These are phyloP conservation scores for Ochotona princeps DNA, from an alignment of 2,113 vertebrate genomes.

Conservation along the genomic window DNA sequence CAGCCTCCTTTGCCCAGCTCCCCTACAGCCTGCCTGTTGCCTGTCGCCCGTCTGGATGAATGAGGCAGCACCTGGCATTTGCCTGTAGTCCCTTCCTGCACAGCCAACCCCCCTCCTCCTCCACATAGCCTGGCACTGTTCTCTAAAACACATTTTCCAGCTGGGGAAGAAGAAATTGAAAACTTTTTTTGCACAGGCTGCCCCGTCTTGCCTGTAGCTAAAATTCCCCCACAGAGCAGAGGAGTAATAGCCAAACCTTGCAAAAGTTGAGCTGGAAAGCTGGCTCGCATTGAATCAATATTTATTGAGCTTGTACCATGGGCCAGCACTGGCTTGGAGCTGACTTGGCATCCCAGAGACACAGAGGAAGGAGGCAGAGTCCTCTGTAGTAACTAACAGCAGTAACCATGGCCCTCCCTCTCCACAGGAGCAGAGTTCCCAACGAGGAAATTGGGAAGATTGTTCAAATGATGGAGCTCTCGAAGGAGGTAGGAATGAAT, in stretches of 20 bases:
- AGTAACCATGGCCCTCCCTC: background rate
- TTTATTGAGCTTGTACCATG: background rate
- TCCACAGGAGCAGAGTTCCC: background rate
- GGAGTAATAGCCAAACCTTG: background rate
- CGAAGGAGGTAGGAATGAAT: background rate
- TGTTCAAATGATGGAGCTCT: background rate
- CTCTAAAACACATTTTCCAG: conserved; percentile 28
- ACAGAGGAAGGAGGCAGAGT: background rate
- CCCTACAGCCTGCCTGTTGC: background rate
- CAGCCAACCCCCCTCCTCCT: background rate
- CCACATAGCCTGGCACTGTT: background rate
- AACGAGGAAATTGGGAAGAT: background rate
- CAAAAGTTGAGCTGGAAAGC: background rate
- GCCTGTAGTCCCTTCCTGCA: no score
- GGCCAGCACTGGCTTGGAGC: background rate
- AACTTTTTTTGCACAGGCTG: conserved; percentile 45
- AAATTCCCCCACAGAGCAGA: conserved; percentile 15
- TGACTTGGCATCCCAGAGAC: background rate
- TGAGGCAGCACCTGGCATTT: background rate
- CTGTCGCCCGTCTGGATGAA: background rate
- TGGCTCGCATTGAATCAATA: background rate
- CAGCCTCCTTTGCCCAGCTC: background rate
- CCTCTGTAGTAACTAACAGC: background rate
- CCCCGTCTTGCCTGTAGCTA: conserved; percentile 4
- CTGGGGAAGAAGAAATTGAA: conserved; percentile 53